These are phyloP conservation scores for Origma solitaria DNA, from an alignment of 2,113 vertebrate species.

Conservation along the genomic window DNA sequence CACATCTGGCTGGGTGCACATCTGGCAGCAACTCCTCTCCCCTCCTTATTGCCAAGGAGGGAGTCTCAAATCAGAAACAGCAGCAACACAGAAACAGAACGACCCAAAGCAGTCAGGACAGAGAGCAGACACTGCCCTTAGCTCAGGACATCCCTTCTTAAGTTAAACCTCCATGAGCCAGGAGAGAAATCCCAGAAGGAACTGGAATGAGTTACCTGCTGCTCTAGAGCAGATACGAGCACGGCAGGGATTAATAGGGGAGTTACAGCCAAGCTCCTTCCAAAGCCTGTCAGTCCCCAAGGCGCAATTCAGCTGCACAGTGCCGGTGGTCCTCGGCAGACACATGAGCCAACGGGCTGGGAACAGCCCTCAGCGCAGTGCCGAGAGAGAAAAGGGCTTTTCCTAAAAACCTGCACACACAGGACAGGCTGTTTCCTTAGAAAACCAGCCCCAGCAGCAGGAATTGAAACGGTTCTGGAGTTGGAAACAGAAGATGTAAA, in stretches of 20 bases:
- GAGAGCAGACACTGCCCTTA: neutral
- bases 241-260: neutral
- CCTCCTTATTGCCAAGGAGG: neutral
- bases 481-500: constrained; percentile 41
- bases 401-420: neutral
- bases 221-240: neutral
- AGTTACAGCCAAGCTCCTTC: neutral
- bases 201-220: neutral
- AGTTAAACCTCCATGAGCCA: neutral
- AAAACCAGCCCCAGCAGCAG: constrained; percentile 4
- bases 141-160: accelerated
- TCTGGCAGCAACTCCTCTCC: constrained; percentile 9
- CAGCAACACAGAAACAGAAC: neutral
- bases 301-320: neutral
- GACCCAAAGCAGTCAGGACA: neutral
- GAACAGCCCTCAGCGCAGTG: neutral
- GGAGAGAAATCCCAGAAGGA: neutral
- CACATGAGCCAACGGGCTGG: neutral
- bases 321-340: neutral
- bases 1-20: constrained; percentile 14
- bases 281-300: neutral
- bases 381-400: neutral
- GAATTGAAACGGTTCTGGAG: neutral
- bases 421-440: neutral
- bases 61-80: neutral